Conservation (phyloP, 2,113 vertebrate species). For the Panthera tigris region DNA sequence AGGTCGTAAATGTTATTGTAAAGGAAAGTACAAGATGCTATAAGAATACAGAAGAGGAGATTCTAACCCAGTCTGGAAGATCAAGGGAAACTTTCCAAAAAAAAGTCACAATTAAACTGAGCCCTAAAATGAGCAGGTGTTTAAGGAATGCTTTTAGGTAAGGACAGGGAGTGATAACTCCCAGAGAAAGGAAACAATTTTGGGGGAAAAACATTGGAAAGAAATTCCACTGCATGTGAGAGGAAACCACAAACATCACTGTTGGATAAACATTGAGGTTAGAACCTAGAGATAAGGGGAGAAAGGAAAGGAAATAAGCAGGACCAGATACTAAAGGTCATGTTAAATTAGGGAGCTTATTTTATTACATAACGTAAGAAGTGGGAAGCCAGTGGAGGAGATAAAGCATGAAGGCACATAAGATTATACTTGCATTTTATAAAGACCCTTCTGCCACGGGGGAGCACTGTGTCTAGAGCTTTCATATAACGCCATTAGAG, state of each 20-base stretch:
- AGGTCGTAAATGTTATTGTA: background rate
- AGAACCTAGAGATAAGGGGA: background rate
- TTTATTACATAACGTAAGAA: background rate
- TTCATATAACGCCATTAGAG: background rate
- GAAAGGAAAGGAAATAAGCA: background rate
- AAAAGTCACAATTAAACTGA: background rate
- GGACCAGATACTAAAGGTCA: background rate
- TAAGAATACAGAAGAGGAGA: background rate
- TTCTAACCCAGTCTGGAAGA: background rate
- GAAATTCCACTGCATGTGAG: background rate
- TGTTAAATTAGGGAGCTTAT: slow-evolving; percentile 10
- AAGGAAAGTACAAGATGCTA: background rate
- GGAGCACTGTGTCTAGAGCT: background rate
- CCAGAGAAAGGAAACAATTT: background rate
- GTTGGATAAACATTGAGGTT: background rate
- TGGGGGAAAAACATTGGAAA: background rate
- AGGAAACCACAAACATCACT: background rate
- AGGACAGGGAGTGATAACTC: background rate
- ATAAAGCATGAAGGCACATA: background rate
- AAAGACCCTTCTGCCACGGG: background rate
- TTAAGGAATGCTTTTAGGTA: slow-evolving; percentile 16
- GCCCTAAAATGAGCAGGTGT: background rate
- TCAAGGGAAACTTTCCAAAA: slow-evolving; percentile 6
- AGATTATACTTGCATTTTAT: slow-evolving; percentile 39
- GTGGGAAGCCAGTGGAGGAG: background rate